phyloP scores from a whole-genome alignment of 2,113 vertebrate species.

The Aspiorhynchus laticeps region DNA sequence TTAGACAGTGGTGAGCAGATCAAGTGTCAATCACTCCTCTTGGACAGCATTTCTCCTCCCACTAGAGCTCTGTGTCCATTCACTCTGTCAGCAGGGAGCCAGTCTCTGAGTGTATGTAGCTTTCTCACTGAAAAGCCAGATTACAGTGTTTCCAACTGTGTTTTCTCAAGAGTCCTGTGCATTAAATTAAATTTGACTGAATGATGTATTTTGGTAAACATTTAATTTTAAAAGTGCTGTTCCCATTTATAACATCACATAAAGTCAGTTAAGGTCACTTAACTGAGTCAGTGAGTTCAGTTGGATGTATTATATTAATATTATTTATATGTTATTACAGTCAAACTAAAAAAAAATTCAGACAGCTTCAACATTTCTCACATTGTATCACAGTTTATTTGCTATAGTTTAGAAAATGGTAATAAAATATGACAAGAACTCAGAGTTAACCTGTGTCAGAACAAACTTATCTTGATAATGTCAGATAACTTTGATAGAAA shows the following conservation, averaged over 20 bases:
- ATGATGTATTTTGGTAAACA: neutral
- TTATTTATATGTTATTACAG: neutral
- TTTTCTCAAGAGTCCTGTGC: neutral
- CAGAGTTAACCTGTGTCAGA: too few species aligned
- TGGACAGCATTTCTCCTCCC: constrained; percentile 13
- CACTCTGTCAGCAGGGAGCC: neutral
- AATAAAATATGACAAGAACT: too few species aligned
- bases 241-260: neutral
- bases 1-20: neutral
- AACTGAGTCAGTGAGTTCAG: neutral
- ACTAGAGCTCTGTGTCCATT: constrained; percentile 7
- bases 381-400: too few species aligned
- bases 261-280: neutral
- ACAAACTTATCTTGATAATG: too few species aligned
- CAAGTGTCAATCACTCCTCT: constrained; percentile 23
- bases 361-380: too few species aligned
- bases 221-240: neutral
- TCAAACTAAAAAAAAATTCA: too few species aligned
- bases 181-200: neutral
- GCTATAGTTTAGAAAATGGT: too few species aligned
- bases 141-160: constrained; percentile 10
- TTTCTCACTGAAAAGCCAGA: constrained; percentile 14
- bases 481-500: too few species aligned
- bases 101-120: neutral
- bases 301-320: neutral